These are phyloP conservation scores for Misgurnus anguillicaudatus DNA, from an alignment of 2,113 vertebrate species.

Conservation along the genomic window DNA sequence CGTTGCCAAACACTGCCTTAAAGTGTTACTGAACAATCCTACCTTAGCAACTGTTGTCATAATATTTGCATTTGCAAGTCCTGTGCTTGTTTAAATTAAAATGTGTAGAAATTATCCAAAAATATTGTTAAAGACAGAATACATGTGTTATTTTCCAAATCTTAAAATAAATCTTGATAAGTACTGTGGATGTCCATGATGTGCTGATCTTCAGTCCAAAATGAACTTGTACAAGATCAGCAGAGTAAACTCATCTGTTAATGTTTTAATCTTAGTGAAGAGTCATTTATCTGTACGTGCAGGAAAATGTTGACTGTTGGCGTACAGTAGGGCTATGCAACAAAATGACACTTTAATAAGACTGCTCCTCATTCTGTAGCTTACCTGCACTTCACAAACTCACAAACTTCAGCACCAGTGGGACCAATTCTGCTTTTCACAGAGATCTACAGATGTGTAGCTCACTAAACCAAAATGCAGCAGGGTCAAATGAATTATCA, in stretches of 20 bases:
- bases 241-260: background rate
- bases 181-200: background rate
- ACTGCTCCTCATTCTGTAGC: slow-evolving; percentile 72
- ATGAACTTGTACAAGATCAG: background rate
- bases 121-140: background rate
- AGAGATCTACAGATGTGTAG: slow-evolving; percentile 60
- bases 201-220: background rate
- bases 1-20: background rate
- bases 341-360: slow-evolving; percentile 75
- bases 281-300: slow-evolving; percentile 43
- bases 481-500: slow-evolving; percentile 49
- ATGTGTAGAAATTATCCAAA: background rate
- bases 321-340: slow-evolving; percentile 86
- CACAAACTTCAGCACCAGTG: slow-evolving; percentile 78
- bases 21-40: background rate
- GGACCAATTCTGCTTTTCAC: slow-evolving; percentile 78
- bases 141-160: background rate
- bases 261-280: background rate
- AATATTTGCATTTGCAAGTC: background rate
- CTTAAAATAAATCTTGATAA: background rate
- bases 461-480: slow-evolving; percentile 52
- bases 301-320: slow-evolving; percentile 71
- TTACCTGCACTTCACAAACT: slow-evolving; percentile 75
- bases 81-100: background rate
- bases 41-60: background rate